A percentile compares a stretch with the other conserved stretches of the same genome.
phyloP scores from a whole-genome alignment of 2,888 invertebrate species.

The Cistogaster globosa region DNA sequence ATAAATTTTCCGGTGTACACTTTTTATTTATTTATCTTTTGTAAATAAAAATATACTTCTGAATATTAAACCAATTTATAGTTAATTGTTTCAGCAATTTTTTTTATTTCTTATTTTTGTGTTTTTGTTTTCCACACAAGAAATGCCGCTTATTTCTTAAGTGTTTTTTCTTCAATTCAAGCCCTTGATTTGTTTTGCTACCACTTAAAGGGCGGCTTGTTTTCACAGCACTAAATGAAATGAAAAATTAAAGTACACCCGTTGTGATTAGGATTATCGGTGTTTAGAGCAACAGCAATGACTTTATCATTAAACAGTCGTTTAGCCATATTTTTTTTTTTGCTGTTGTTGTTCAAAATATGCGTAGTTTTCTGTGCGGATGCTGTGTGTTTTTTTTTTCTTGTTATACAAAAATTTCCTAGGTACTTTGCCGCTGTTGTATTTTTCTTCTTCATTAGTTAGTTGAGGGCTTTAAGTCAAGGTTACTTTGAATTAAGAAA shows the following conservation, averaged over 20 bases:
- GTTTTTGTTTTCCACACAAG: constrained; percentile 33
- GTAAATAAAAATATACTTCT: constrained; percentile 8
- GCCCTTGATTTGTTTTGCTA: constrained; percentile 12
- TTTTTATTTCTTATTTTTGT: neutral
- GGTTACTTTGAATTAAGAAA: constrained; percentile 42
- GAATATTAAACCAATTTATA: constrained; percentile 47
- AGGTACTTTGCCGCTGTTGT: constrained; percentile 43
- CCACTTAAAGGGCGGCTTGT: constrained; percentile 19
- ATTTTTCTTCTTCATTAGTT: constrained; percentile 4
- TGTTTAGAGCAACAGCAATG: constrained; percentile 69
- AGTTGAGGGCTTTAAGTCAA: constrained; percentile 68
- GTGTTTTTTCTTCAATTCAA: neutral
- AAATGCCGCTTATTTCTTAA: constrained; percentile 35
- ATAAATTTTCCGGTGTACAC: too few species aligned
- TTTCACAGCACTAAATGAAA: neutral
- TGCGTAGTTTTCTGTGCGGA: neutral
- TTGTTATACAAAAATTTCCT: neutral
- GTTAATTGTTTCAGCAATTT: constrained; percentile 21
- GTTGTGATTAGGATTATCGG: constrained; percentile 72
- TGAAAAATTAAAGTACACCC: constrained; percentile 54
- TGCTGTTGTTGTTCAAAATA: constrained; percentile 20
- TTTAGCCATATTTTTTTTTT: neutral
- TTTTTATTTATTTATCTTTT: constrained; percentile 5
- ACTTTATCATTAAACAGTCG: constrained; percentile 68
- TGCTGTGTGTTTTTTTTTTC: neutral